Conservation (phyloP, 2,888 invertebrate genomes). For the Hedya salicella region DNA sequence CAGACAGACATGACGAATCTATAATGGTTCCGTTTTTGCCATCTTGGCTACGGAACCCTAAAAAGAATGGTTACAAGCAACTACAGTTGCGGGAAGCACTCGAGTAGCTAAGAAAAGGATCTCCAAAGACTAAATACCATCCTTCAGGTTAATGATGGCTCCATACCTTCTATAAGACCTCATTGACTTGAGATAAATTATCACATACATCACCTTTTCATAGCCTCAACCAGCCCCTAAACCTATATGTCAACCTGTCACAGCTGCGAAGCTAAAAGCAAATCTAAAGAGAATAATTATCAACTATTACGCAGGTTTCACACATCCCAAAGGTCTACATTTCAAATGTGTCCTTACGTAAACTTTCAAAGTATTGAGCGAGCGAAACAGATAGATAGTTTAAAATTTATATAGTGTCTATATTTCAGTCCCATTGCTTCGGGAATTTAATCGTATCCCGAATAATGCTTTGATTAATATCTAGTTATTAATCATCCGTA, state of each 20-base stretch:
- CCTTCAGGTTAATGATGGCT: background rate
- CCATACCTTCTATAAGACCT: background rate
- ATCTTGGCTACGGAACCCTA: too few relatives aligned
- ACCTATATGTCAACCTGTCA: slow-evolving; percentile 24
- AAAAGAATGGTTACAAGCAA: too few relatives aligned
- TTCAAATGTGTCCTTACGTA: background rate
- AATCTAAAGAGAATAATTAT: slow-evolving; percentile 39
- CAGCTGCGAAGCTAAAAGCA: slow-evolving; percentile 12
- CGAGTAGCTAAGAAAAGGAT: too few relatives aligned
- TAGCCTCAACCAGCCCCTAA: background rate
- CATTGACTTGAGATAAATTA: slow-evolving; percentile 14
- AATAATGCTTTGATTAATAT: slow-evolving; percentile 43
- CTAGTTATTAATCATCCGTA: slow-evolving; percentile 41
- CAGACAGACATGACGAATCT: too few relatives aligned
- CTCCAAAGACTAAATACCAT: too few relatives aligned
- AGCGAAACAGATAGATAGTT: slow-evolving; percentile 4
- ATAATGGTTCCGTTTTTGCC: too few relatives aligned
- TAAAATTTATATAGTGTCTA: slow-evolving; percentile 7
- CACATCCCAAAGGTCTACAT: slow-evolving; percentile 14
- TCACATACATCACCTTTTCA: slow-evolving; percentile 18
- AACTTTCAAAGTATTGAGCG: background rate
- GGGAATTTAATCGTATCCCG: slow-evolving; percentile 39
- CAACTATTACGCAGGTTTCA: slow-evolving; percentile 30
- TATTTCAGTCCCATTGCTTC: slow-evolving; percentile 31
- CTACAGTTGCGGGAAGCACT: too few relatives aligned